A percentile compares a stretch with the other conserved stretches of the same genome.
Evolutionary conservation across 2,113 vertebrate species (phyloP).

Genomic region (Erpornis zantholeuca): DNA sequence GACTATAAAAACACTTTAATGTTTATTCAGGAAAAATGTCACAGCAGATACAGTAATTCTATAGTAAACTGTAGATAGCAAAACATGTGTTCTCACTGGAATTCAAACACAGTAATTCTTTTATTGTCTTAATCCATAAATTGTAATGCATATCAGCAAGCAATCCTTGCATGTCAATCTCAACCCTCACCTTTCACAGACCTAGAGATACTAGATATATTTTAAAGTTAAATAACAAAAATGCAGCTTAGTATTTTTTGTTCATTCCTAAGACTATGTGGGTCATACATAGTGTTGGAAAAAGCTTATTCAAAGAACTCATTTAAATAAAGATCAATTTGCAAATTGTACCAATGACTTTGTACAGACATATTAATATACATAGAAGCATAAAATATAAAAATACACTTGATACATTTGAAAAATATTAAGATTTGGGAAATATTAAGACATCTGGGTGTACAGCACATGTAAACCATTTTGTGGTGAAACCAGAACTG

Average conservation of each 20-base stretch:
- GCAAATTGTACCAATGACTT: background rate
- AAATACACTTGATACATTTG: conserved; percentile 38
- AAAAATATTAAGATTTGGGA: conserved; percentile 16
- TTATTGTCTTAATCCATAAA: background rate
- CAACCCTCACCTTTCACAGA: background rate
- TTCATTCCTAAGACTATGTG: background rate
- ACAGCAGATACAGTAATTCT: background rate
- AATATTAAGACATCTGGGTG: conserved; percentile 44
- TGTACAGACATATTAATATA: conserved; percentile 62
- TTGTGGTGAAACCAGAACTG: conserved; percentile 50
- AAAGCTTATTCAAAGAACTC: conserved; percentile 43
- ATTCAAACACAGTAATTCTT: background rate
- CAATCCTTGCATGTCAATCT: background rate
- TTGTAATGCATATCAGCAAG: background rate
- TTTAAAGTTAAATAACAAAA: background rate
- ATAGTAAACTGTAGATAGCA: background rate
- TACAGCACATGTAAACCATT: conserved; percentile 46
- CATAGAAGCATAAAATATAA: conserved; percentile 44
- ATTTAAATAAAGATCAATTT: conserved; percentile 60
- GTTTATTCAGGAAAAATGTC: background rate
- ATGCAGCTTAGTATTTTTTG: background rate
- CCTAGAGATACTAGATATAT: background rate
- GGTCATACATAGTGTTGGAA: background rate
- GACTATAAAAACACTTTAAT: background rate
- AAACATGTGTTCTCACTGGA: background rate